A percentile compares a stretch with the other conserved stretches of the same genome.
Evolutionary conservation across 2,113 vertebrate genomes (phyloP).

Genomic region (Seriola dumerili): DNA sequence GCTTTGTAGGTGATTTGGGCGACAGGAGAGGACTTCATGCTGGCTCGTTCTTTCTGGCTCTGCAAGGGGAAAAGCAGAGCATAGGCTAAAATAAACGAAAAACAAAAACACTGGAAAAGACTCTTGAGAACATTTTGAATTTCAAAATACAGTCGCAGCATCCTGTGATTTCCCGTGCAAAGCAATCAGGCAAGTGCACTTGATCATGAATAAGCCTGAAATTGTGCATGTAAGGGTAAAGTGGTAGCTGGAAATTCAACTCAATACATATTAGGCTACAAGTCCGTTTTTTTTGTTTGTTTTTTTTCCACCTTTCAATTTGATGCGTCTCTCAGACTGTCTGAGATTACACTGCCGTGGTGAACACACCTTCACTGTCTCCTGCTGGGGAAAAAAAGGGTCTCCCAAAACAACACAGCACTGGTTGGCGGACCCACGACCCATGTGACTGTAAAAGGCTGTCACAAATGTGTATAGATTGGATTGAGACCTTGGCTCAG

Average conservation of each 20-base stretch:
- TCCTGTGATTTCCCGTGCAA: constrained; percentile 40
- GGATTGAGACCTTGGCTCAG: constrained; percentile 65
- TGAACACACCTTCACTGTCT: constrained; percentile 11
- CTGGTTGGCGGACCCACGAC: constrained; percentile 4
- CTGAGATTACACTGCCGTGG: constrained; percentile 26
- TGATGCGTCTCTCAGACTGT: constrained; percentile 39
- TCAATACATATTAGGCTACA: constrained; percentile 55
- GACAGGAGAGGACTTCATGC: constrained; percentile 25
- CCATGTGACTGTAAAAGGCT: constrained; percentile 44
- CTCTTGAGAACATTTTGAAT: constrained; percentile 11
- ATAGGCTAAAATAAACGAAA: neutral
- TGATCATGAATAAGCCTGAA: constrained; percentile 47
- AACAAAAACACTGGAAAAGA: neutral
- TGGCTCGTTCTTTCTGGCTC: neutral
- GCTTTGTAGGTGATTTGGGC: constrained; percentile 50
- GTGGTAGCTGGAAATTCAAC: constrained; percentile 37
- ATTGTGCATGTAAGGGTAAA: constrained; percentile 29
- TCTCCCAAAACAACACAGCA: constrained; percentile 32
- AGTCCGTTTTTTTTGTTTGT: neutral
- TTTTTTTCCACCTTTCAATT: constrained; percentile 14
- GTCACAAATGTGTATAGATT: constrained; percentile 59
- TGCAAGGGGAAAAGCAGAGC: neutral
- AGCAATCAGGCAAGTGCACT: constrained; percentile 57
- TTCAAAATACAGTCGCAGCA: constrained; percentile 16
- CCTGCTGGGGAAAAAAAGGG: constrained; percentile 1